Conservation (phyloP, 2,888 invertebrate species). For the Mesorhabditis belari region DNA sequence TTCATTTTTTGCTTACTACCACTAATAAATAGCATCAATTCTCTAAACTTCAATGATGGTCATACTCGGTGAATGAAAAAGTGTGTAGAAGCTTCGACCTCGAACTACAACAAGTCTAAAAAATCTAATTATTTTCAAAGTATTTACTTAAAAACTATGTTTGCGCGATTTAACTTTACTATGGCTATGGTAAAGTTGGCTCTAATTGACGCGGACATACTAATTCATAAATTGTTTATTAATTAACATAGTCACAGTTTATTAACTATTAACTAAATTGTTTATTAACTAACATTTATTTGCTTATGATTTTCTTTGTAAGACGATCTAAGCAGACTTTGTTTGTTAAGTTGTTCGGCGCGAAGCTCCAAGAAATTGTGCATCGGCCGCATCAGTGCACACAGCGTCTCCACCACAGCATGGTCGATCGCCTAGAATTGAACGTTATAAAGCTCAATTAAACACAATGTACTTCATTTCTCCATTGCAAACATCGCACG, state of each 20-base stretch:
- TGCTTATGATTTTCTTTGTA: constrained; percentile 91
- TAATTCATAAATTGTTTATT: too few species aligned
- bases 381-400: constrained; percentile 95
- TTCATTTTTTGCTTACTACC: too few species aligned
- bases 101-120: constrained; percentile 86
- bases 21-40: too few species aligned
- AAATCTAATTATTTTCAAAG: constrained; percentile 57
- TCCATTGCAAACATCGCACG: constrained; percentile 77
- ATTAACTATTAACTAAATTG: too few species aligned
- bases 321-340: constrained; percentile 70
- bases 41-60: constrained; percentile 83
- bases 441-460: background rate
- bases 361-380: constrained; percentile 85
- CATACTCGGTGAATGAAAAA: constrained; percentile 88
- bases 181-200: too few species aligned
- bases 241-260: too few species aligned
- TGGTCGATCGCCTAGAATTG: background rate
- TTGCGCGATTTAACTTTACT: too few species aligned
- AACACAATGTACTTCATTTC: constrained; percentile 64
- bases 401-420: constrained; percentile 75
- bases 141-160: constrained; percentile 20
- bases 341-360: constrained; percentile 94
- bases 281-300: too few species aligned
- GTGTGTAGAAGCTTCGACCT: constrained; percentile 80
- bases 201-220: too few species aligned